A percentile compares a stretch with the other conserved stretches of the same genome.
Evolutionary conservation across 2,113 vertebrate genomes (phyloP).

Genomic region (Rhadina sibilatrix): DNA sequence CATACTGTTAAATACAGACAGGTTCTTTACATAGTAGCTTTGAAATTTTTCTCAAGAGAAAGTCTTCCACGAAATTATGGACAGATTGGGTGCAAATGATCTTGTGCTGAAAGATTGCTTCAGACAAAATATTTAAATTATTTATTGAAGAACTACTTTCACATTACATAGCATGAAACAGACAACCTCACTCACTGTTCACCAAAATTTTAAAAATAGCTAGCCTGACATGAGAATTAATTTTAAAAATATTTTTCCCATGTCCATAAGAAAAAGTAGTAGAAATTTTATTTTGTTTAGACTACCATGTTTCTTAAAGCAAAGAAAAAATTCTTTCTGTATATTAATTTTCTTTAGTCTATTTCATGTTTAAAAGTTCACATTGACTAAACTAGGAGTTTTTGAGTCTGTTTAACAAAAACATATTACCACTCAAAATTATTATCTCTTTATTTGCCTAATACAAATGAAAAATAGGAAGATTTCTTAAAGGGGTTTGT

Average conservation of each 20-base stretch:
- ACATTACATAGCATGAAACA: rapidly evolving
- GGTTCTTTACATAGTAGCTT: neutral
- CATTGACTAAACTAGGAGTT: neutral
- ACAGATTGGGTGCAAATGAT: neutral
- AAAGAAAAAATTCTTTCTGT: neutral
- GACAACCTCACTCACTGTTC: neutral
- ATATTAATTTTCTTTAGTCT: neutral
- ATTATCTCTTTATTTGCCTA: neutral
- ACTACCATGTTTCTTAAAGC: neutral
- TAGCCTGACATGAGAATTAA: neutral
- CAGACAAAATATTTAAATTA: neutral
- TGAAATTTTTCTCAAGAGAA: neutral
- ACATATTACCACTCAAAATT: neutral
- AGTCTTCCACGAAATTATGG: neutral
- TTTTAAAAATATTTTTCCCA: neutral
- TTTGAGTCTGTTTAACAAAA: neutral
- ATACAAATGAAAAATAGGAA: neutral
- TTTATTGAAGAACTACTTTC: neutral
- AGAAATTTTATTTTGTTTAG: neutral
- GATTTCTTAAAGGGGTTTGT: neutral
- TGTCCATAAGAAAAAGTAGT: neutral
- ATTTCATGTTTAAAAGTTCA: neutral
- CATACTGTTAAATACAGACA: neutral
- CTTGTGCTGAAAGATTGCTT: neutral
- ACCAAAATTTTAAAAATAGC: neutral